phyloP scores from a whole-genome alignment of 1,140 invertebrate species.

The Calephelis nemesis region DNA sequence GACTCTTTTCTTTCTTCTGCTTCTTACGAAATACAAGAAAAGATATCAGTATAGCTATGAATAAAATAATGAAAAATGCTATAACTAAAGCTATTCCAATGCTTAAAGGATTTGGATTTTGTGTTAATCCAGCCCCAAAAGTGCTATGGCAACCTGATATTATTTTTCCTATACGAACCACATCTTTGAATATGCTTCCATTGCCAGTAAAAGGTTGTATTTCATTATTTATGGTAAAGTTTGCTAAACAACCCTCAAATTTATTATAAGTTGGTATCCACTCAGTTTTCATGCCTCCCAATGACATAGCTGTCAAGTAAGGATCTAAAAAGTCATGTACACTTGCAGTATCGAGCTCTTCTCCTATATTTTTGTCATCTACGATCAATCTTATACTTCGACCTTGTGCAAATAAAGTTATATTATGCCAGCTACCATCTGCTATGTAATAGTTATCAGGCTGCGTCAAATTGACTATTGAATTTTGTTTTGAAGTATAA shows the following conservation, averaged over 20 bases:
- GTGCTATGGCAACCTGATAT: constrained; percentile 84
- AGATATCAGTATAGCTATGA: constrained; percentile 92
- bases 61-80: constrained; percentile 94
- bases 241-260: constrained; percentile 94
- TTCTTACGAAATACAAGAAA: constrained; percentile 93
- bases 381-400: constrained; percentile 85
- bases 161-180: constrained; percentile 85
- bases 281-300: constrained; percentile 86
- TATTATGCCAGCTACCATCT: constrained; percentile 93
- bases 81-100: constrained; percentile 96
- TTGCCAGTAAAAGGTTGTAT: constrained; percentile 93
- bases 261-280: constrained; percentile 78
- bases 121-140: constrained; percentile 86
- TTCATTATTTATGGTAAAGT: constrained; percentile 93
- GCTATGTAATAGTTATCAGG: constrained; percentile 79
- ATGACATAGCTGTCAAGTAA: constrained; percentile 87
- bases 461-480: constrained; percentile 90
- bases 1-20: constrained; percentile 90
- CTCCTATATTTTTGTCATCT: constrained; percentile 86
- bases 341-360: constrained; percentile 90
- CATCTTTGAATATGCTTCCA: constrained; percentile 87
- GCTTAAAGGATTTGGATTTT: constrained; percentile 90
- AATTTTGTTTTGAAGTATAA: constrained; percentile 88
- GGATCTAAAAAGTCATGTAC: constrained; percentile 96
- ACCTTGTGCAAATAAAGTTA: constrained; percentile 85